Evolutionary conservation across 2,888 invertebrate genomes (phyloP), one percentile per base, ranked within the genome.

Genomic region (Archips crataeganus): DNA sequence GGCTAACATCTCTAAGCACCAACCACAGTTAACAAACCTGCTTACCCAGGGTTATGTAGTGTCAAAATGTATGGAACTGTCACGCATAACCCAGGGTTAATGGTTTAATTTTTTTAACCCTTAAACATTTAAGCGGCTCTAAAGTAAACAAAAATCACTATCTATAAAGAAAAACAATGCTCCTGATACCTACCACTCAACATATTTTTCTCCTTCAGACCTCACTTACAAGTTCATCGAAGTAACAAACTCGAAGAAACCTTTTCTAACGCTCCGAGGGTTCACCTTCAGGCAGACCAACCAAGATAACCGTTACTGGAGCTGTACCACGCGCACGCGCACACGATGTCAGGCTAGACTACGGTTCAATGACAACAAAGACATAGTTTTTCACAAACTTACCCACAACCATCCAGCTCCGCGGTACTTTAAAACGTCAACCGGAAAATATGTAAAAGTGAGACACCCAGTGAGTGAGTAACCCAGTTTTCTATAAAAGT

Each of bases 321-420:
- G 61, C 15, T 76, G 76, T 36, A 60, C 49, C 45, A 65, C 34
- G 4, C 68, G 69, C 10, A 45, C 49, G 10, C 59, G 61, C 13
- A 32, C 59, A 3, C 60, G 76, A 2, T 83, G 83, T 64, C 73
- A 67, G 9, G 79, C 82, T 9, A 73, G 61, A 47, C 45, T 77
- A 11, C 72, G 54, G 34, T 73, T 78, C n/a, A 59, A 63, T 13
- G 49, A 61, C 1, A 70, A 36, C 8, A 57, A 61, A 11, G 57
- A 67, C 13, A 75, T 78, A 11, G 59, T 75, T 0, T 71, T 68
- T 36, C 69, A 73, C n/a, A 66, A 76, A 1, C 51, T 75, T 3
- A 32, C 49, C 15, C 79, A 79, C 57, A 78, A 75, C 23, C 79
- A 79, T 62, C 70, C 76, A 3, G 75, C 71, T 4, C 77, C 75